These are phyloP conservation scores for Diplodus sargus DNA, from an alignment of 2,797 vertebrate genomes.

Conservation along the genomic window DNA sequence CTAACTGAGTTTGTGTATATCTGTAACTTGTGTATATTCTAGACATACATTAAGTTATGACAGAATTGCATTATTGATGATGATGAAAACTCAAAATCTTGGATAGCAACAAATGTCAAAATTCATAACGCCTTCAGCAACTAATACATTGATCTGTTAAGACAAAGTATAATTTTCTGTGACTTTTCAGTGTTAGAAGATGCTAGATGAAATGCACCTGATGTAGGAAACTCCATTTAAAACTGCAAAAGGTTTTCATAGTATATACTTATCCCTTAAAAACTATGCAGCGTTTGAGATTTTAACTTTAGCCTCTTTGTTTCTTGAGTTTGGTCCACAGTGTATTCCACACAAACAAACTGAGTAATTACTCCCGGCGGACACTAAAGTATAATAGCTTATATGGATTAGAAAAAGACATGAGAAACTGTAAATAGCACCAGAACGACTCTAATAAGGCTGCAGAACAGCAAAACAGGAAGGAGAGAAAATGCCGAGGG, in stretches of 20 bases:
- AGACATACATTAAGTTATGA: background rate
- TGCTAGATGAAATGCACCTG: background rate
- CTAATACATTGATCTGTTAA: too few species aligned
- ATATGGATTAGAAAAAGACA: conserved; percentile 36
- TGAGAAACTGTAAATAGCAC: conserved; percentile 28
- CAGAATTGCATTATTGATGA: background rate
- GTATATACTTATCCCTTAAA: background rate
- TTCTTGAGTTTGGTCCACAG: conserved; percentile 11
- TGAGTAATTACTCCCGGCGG: conserved; percentile 28
- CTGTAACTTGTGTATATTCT: background rate
- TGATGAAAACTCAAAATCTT: too few species aligned
- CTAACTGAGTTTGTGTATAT: background rate
- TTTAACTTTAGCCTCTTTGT: conserved; percentile 1
- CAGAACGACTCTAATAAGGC: conserved; percentile 31
- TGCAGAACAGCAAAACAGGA: conserved; percentile 46
- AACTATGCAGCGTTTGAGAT: background rate
- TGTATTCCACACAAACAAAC: conserved; percentile 17
- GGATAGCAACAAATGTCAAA: too few species aligned
- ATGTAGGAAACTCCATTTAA: background rate
- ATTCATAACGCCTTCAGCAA: too few species aligned
- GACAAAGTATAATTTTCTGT: background rate
- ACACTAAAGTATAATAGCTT: conserved; percentile 46
- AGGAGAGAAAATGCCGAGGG: conserved; percentile 40
- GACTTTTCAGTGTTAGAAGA: background rate
- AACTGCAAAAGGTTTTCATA: background rate